Evolutionary conservation across 2,797 vertebrate species (phyloP), one percentile per base, ranked within the genome.

Genomic region (Hydrocynus forskahlii): DNA sequence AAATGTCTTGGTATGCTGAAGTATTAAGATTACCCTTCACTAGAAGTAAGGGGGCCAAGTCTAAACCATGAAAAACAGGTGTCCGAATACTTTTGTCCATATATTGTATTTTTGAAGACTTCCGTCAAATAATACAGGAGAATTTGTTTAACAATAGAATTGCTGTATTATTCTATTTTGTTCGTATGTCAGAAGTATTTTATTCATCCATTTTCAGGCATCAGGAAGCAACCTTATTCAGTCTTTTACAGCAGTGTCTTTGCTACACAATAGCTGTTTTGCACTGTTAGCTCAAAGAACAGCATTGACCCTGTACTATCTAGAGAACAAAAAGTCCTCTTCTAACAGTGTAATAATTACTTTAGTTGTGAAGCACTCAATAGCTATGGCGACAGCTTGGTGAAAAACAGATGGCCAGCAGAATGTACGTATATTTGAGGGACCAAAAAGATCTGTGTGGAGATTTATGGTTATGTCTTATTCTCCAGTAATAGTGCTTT

Each of bases 391-490:
- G 70, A 55, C 52, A 73, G 72, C 16, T 43, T 23, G 4, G 54
- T 45, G 13, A 25, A 45, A 45, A 74, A 74, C 35, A 50, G n/a
- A 35, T 43, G 38, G 59, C 69, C 35, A 59, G 17, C 14, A 67
- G 62, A 78, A 67, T 66, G 69, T 19, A 43, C 60, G 73, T 74
- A 57, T 43, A 73, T 66, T 78, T 73, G 60, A 78, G 62, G 23
- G 54, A 10, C 50, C 40, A 59, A 52, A 67, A 29, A 19, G 75
- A 69, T 48, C 63, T 60, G 76, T 50, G 25, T 75, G 16, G 17
- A 67, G 68, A 62, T 77, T 70, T 82, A 84, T 79, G 50, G 75
- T 64, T 69, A 82, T 67, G 66, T 85, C 70, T 83, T 75, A 85
- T 81, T 81, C 68, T 57, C 64, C 52, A 77, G 63, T 55, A 79